These are phyloP conservation scores for Panagrolaimus sp. DNA, from an alignment of 1,140 invertebrate genomes.

Conservation along the genomic window DNA sequence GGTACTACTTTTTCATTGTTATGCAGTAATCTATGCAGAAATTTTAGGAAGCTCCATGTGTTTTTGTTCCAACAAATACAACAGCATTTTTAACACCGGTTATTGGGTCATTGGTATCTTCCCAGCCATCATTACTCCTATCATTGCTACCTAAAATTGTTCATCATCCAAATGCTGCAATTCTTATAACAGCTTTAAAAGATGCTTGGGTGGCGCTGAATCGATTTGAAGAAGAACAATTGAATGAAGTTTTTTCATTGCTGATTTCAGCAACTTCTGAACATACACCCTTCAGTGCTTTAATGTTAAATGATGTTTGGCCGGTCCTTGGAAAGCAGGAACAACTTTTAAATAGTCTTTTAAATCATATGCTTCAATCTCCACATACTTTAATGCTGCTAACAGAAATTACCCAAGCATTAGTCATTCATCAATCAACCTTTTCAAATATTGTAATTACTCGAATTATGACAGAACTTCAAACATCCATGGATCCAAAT, in stretches of 20 bases:
- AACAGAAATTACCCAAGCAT: slow-evolving; percentile 21
- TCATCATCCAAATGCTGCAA: slow-evolving; percentile 12
- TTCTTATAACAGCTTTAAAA: slow-evolving; percentile 9
- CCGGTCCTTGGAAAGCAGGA: slow-evolving; percentile 22
- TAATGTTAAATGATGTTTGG: slow-evolving; percentile 24
- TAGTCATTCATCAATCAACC: slow-evolving; percentile 9
- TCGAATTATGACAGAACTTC: slow-evolving; percentile 16
- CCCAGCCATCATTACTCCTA: slow-evolving; percentile 20
- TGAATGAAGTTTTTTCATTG: slow-evolving; percentile 18
- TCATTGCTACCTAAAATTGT: slow-evolving; percentile 24
- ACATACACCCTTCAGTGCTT: slow-evolving; percentile 18
- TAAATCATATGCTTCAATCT: slow-evolving; percentile 23
- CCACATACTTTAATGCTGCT: slow-evolving; percentile 16
- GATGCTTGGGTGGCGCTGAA: slow-evolving; percentile 12
- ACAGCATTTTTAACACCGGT: slow-evolving; percentile 17
- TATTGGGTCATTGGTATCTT: slow-evolving; percentile 12
- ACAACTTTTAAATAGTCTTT: slow-evolving; percentile 4
- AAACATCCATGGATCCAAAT: slow-evolving; percentile 10
- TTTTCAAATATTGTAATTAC: slow-evolving; percentile 20
- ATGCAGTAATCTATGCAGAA: slow-evolving; percentile 13
- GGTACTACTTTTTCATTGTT: slow-evolving; percentile 22
- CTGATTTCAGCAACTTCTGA: slow-evolving; percentile 17
- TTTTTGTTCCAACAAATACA: slow-evolving; percentile 25
- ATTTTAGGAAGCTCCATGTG: slow-evolving; percentile 28
- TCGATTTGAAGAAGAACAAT: slow-evolving; percentile 20